Percentiles rank a stretch among this genome's conserved stretches.
These are phyloP conservation scores for Epinephelus cyanopodus DNA, from an alignment of 2,113 vertebrate genomes.

Conservation along the genomic window DNA sequence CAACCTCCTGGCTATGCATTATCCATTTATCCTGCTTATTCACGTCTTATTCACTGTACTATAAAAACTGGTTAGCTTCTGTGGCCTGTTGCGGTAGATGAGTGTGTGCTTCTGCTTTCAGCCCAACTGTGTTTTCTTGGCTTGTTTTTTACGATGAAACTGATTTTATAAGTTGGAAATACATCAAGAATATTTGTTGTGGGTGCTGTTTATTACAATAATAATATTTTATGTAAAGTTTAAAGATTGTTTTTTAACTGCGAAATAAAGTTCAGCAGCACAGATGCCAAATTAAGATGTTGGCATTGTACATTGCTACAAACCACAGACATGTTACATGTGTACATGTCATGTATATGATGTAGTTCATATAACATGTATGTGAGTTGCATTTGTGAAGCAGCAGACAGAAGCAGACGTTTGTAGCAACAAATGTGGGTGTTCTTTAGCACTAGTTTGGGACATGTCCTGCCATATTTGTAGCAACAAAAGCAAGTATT, in stretches of 20 bases:
- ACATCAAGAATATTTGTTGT: slow-evolving; percentile 3
- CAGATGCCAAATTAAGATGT: too few species aligned
- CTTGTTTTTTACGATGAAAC: slow-evolving; percentile 21
- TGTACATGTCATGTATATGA: too few species aligned
- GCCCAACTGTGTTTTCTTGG: neutral
- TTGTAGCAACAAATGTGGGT: too few species aligned
- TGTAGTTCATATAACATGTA: too few species aligned
- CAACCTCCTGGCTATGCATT: slow-evolving; percentile 52
- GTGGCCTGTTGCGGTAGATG: slow-evolving; percentile 46
- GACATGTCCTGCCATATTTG: too few species aligned
- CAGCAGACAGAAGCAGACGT: too few species aligned
- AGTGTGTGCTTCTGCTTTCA: slow-evolving; percentile 12
- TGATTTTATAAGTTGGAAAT: slow-evolving; percentile 19
- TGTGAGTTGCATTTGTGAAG: too few species aligned
- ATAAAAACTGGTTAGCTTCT: slow-evolving; percentile 37
- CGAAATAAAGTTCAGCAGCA: neutral
- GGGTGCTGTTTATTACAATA: slow-evolving; percentile 5
- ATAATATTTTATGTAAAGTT: neutral
- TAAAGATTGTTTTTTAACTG: neutral
- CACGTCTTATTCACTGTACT: slow-evolving; percentile 31
- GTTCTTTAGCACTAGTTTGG: too few species aligned
- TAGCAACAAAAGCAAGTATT: too few species aligned
- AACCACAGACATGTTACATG: too few species aligned
- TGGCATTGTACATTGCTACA: too few species aligned
- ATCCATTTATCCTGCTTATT: slow-evolving; percentile 61